Percentiles rank a stretch among this genome's conserved stretches.
Evolutionary conservation across 2,888 invertebrate species (phyloP).

Genomic region (Harpagoxenus sublaevis): DNA sequence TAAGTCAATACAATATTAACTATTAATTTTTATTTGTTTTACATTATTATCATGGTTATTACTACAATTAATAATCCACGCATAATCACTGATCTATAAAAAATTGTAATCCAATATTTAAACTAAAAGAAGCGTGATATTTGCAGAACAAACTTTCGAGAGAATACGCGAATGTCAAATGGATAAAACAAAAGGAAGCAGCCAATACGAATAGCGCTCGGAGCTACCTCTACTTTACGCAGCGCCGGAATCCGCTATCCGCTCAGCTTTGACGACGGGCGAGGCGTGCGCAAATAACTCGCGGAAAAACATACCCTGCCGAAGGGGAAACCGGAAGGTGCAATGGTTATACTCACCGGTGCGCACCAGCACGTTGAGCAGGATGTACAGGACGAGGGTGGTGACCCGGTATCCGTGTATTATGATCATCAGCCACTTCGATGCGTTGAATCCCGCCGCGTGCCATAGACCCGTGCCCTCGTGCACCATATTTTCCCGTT

Average conservation of each 20-base stretch:
- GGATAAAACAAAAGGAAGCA: not conserved
- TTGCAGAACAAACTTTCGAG: constrained; percentile 10
- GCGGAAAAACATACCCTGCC: constrained; percentile 18
- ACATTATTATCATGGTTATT: not conserved
- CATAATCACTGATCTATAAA: not conserved
- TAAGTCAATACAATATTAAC: not conserved
- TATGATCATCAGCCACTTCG: constrained; percentile 81
- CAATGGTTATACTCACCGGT: constrained; percentile 80
- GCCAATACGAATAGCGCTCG: constrained; percentile 24
- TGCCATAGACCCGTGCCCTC: constrained; percentile 82
- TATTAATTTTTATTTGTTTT: not conserved
- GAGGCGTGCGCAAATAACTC: constrained; percentile 32
- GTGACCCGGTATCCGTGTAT: constrained; percentile 82
- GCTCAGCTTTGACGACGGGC: not conserved
- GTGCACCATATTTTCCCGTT: constrained; percentile 81
- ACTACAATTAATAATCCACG: not conserved
- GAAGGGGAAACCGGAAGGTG: constrained; percentile 11
- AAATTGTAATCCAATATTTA: constrained; percentile 15
- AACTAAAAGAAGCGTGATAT: not conserved
- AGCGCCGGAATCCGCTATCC: constrained; percentile 4
- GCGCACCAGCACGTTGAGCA: constrained; percentile 83
- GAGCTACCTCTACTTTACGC: constrained; percentile 5
- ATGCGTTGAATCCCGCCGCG: constrained; percentile 81
- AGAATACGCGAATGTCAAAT: not conserved
- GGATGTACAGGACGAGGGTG: constrained; percentile 81